Evolutionary conservation across 2,888 invertebrate species (phyloP), one percentile per base, ranked within the genome.

Genomic region (Standfussiana lucernea): DNA sequence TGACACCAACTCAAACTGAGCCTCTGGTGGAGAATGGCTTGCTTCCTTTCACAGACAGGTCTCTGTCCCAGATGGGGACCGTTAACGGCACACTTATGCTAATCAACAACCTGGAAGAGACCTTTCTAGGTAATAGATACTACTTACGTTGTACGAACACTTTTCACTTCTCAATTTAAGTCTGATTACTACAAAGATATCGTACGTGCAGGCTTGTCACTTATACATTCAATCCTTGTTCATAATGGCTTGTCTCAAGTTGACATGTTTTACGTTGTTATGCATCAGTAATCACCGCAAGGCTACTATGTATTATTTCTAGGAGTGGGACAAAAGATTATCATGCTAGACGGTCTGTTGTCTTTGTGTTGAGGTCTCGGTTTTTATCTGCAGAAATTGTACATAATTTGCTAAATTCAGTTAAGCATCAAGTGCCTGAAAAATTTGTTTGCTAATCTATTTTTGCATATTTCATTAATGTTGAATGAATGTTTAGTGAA

Each of bases 241-340:
- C 66, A 35, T 71, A 74, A 56, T 67, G n/a, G 5, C n/a, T 11
- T 69, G 79, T 69, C 47, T 83, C 45, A 28, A 47, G 69, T 59
- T 70, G 80, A 69, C 80, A 77, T 53, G 72, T n/a, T 42, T 61
- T n/a, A 21, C 50, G 70, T 67, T 28, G 73, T 8, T 35, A 69
- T 59, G 83, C 83, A 84, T 78, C 84, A 78, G 65, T 84, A 72
- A 72, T 66, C 77, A 35, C 35, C 13, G 7, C 83, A 81, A 84
- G 83, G 83, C 21, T 75, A 65, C 21, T 47, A 15, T 53, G 66
- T 50, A 53, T 1, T 70, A 56, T 42, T 45, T 50, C 42, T 61
- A 45, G n/a, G 21, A 37, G 5, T 18, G 18, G n/a, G 28, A 82
- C 56, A 74, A 74, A 47, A 50, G 15, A n/a, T 35, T 21, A 35